These are phyloP conservation scores for Venusia cambrica DNA, from an alignment of 2,888 invertebrate species.

Conservation along the genomic window DNA sequence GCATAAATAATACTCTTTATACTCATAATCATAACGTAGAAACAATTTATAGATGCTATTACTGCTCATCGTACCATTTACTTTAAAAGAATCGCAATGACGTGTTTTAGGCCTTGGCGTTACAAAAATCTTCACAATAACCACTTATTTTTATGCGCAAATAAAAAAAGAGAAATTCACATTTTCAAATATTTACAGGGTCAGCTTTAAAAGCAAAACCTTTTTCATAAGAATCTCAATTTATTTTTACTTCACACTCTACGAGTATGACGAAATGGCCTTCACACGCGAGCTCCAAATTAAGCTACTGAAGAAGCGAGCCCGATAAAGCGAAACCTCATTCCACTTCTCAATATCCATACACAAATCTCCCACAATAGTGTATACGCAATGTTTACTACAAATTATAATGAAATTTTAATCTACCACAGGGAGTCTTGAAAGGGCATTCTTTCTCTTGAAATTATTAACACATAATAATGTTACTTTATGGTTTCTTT, in stretches of 20 bases:
- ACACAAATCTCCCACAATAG: conserved; percentile 41
- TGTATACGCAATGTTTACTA: conserved; percentile 42
- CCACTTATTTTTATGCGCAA: neutral
- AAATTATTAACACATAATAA: conserved; percentile 81
- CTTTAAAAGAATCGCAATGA: conserved; percentile 1
- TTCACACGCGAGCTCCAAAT: conserved; percentile 39
- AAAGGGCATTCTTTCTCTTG: conserved; percentile 60
- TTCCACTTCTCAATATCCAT: conserved; percentile 40
- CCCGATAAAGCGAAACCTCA: conserved; percentile 52
- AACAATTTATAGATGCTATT: conserved; percentile 6
- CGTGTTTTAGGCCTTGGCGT: neutral
- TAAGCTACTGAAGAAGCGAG: conserved; percentile 47
- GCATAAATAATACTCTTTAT: conserved; percentile 35
- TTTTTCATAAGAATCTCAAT: conserved; percentile 14
- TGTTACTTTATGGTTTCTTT: conserved; percentile 77
- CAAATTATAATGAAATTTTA: conserved; percentile 57
- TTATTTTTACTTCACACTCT: conserved; percentile 34
- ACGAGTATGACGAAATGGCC: conserved; percentile 42
- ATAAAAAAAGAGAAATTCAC: conserved; percentile 21
- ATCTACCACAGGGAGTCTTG: conserved; percentile 52
- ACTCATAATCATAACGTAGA: conserved; percentile 30
- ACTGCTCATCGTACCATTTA: conserved; percentile 1
- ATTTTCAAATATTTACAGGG: conserved; percentile 37
- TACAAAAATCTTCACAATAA: neutral
- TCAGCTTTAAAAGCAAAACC: conserved; percentile 2